These are phyloP conservation scores for Sander lucioperca DNA, from an alignment of 2,113 vertebrate genomes.

Conservation along the genomic window DNA sequence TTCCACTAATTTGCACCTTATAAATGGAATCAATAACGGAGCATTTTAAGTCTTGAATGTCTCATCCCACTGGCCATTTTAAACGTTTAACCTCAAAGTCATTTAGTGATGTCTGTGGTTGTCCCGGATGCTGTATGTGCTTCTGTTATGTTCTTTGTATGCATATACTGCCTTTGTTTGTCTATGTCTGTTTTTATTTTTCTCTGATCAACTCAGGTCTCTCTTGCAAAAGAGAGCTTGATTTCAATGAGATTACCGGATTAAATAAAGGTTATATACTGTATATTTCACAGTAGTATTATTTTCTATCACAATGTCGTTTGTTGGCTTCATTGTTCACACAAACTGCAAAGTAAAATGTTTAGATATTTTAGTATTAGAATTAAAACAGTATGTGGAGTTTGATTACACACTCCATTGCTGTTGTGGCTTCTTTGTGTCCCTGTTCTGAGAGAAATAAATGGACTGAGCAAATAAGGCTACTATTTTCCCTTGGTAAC, in stretches of 20 bases:
- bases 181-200: not conserved
- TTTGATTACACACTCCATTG: slow-evolving; percentile 10
- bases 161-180: not conserved
- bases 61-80: not conserved
- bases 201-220: not conserved
- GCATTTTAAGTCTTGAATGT: not conserved
- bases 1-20: not conserved
- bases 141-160: not conserved
- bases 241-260: not conserved
- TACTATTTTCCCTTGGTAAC: not conserved
- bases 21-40: not conserved
- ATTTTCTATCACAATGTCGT: not conserved
- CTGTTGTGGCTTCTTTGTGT: not conserved
- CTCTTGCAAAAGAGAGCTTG: not conserved
- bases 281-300: not conserved
- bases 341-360: not conserved
- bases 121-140: not conserved
- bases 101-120: not conserved
- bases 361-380: not conserved
- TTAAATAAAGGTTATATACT: not conserved
- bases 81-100: not conserved
- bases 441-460: slow-evolving; percentile 9
- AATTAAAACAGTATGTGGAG: slow-evolving; percentile 11
- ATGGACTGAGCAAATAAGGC: not conserved
- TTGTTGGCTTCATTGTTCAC: not conserved